Percentiles rank a stretch among this genome's conserved stretches.
These are phyloP conservation scores for Australoheros scitulus DNA, from an alignment of 2,113 vertebrate genomes.

Conservation along the genomic window DNA sequence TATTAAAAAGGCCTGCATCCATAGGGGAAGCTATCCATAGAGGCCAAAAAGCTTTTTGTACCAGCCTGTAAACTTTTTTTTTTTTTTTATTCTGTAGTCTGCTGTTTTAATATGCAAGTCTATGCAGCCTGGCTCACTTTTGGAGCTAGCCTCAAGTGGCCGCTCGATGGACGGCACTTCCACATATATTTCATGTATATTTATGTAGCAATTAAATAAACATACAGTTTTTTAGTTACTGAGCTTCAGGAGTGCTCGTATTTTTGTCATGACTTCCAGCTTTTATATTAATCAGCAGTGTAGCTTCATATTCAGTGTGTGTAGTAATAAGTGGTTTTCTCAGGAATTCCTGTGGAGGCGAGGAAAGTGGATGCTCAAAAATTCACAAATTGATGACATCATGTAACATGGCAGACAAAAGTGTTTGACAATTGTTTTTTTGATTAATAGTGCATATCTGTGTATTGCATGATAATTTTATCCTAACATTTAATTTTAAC, in stretches of 20 bases:
- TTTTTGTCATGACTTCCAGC: neutral
- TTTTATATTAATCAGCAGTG: neutral
- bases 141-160: no score
- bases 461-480: neutral
- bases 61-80: no score
- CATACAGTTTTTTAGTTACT: neutral
- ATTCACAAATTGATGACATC: no score
- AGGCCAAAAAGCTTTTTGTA: no score
- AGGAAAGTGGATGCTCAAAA: neutral
- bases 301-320: neutral
- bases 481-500: neutral
- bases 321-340: neutral
- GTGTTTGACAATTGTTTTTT: neutral
- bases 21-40: no score
- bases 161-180: neutral
- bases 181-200: neutral
- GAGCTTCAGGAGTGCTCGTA: neutral
- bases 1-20: no score
- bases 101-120: no score
- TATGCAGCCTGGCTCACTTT: no score
- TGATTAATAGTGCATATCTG: neutral
- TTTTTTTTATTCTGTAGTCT: no score
- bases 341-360: neutral
- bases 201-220: neutral
- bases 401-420: no score